These are phyloP conservation scores for Melieria crassipennis DNA, from an alignment of 2,888 invertebrate species.

Conservation along the genomic window DNA sequence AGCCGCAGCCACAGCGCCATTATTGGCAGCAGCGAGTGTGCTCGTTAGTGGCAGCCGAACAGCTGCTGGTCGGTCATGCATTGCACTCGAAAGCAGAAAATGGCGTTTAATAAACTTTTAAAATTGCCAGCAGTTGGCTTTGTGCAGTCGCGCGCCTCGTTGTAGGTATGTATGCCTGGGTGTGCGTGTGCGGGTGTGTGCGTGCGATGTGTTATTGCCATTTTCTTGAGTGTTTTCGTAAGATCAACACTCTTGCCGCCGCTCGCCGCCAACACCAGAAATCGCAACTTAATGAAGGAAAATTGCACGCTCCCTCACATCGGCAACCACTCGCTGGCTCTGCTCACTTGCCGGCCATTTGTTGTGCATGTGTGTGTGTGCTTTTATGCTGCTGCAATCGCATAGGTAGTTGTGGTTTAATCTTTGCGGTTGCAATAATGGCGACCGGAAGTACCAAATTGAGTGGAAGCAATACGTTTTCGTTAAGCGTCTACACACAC, in stretches of 20 bases:
- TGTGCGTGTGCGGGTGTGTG: not conserved
- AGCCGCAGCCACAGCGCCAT: not conserved
- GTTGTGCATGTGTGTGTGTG: not conserved
- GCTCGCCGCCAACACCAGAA: not conserved
- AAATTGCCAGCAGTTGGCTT: conserved; percentile 1
- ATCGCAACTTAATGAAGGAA: conserved; percentile 38
- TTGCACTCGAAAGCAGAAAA: not conserved
- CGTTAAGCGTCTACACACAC: conserved; percentile 7
- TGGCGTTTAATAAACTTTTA: conserved; percentile 19
- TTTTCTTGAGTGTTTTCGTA: conserved; percentile 26
- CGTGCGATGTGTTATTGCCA: conserved; percentile 19
- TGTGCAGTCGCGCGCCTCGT: not conserved
- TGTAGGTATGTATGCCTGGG: not conserved
- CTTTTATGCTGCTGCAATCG: not conserved
- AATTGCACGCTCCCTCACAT: conserved; percentile 19
- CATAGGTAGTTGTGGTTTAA: not conserved
- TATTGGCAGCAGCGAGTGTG: not conserved
- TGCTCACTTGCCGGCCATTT: not conserved
- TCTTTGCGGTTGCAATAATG: not conserved
- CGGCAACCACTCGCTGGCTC: too few species aligned
- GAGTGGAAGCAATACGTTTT: conserved; percentile 37
- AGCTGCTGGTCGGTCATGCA: not conserved
- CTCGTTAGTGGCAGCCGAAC: not conserved
- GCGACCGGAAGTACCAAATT: conserved; percentile 33
- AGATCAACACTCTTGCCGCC: not conserved